phyloP scores from a whole-genome alignment of 2,888 invertebrate species.

The Nasonovia ribisnigri region DNA sequence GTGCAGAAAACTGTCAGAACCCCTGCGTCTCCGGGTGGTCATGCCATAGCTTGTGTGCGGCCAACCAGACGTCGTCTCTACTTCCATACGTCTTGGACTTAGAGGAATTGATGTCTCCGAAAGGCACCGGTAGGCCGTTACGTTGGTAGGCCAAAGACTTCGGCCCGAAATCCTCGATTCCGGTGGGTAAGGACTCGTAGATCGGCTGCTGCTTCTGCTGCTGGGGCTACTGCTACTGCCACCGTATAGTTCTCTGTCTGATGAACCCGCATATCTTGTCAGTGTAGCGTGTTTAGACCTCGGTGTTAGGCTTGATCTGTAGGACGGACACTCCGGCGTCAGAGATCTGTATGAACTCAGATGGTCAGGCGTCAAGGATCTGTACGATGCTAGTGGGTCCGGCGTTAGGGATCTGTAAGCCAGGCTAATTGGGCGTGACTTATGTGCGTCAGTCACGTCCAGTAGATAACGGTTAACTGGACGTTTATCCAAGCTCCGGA shows the following conservation, averaged over 20 bases:
- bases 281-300: background rate
- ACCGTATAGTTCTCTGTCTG: background rate
- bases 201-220: background rate
- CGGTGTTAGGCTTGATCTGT: background rate
- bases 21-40: background rate
- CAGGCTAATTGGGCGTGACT: background rate
- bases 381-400: background rate
- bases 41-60: background rate
- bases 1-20: slow-evolving; percentile 47
- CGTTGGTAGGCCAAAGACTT: background rate
- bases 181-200: background rate
- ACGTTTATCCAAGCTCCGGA: background rate
- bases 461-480: background rate
- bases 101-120: slow-evolving; percentile 17
- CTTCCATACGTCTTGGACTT: background rate
- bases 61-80: background rate
- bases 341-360: background rate
- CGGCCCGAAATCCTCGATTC: background rate
- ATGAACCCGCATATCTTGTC: background rate
- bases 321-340: background rate
- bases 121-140: background rate
- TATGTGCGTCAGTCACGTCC: background rate
- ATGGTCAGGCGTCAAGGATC: background rate
- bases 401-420: slow-evolving; percentile 19
- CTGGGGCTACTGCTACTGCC: background rate